These are phyloP conservation scores for Barnardius zonarius DNA, from an alignment of 2,113 vertebrate genomes.

Conservation along the genomic window DNA sequence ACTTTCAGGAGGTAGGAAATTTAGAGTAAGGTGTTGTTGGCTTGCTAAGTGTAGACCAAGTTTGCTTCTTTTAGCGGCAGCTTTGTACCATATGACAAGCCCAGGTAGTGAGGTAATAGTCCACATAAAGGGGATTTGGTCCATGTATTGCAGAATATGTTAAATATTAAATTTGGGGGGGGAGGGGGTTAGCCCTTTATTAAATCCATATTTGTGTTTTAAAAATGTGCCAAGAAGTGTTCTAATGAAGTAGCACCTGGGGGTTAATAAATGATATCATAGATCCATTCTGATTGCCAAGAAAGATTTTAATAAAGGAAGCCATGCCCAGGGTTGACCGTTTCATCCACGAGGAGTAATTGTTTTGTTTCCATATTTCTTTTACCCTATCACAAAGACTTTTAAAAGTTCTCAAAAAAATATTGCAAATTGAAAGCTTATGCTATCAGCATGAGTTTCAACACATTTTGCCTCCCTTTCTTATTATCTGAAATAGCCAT, in stretches of 20 bases:
- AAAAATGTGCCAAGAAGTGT: slow-evolving; percentile 56
- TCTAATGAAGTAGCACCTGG: slow-evolving; percentile 59
- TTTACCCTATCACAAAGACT: neutral
- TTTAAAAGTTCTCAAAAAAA: neutral
- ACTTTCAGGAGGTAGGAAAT: slow-evolving; percentile 21
- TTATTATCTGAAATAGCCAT: neutral
- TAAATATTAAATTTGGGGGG: slow-evolving; percentile 39
- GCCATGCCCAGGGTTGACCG: slow-evolving; percentile 31
- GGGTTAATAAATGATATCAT: slow-evolving; percentile 66
- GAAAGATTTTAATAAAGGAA: slow-evolving; percentile 61
- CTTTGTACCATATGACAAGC: slow-evolving; percentile 49
- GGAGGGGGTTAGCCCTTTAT: neutral
- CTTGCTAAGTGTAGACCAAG: neutral
- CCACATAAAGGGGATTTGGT: slow-evolving; percentile 49
- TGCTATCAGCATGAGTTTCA: neutral
- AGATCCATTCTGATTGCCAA: slow-evolving; percentile 48
- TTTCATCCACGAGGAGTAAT: slow-evolving; percentile 8
- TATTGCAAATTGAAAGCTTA: neutral
- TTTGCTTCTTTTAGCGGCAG: slow-evolving; percentile 35
- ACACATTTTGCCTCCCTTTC: neutral
- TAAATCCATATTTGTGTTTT: slow-evolving; percentile 59
- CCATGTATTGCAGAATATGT: slow-evolving; percentile 28
- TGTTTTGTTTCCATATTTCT: slow-evolving; percentile 44
- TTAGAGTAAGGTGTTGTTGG: neutral
- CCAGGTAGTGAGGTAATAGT: slow-evolving; percentile 63